Percentiles rank a stretch among this genome's conserved stretches.
Evolutionary conservation across 1,140 invertebrate genomes (phyloP).

Genomic region (Megalonaias nervosa): DNA sequence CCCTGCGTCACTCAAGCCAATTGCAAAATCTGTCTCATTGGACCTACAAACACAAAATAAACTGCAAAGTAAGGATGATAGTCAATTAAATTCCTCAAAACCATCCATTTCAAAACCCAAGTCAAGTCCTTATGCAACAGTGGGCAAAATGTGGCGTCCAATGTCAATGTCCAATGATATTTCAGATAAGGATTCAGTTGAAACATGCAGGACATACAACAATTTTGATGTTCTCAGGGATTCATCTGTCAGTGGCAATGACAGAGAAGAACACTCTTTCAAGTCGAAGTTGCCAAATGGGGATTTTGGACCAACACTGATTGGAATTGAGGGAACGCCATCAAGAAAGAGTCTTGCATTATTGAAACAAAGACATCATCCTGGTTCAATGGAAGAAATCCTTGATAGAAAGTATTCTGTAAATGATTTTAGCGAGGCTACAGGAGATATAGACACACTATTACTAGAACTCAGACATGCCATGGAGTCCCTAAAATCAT

Average conservation of each 20-base stretch:
- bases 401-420: slow-evolving; percentile 50
- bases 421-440: slow-evolving; percentile 50
- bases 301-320: no score
- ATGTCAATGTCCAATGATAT: slow-evolving; percentile 47
- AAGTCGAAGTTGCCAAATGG: neutral
- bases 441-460: slow-evolving; percentile 59
- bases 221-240: slow-evolving; percentile 48
- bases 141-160: slow-evolving; percentile 47
- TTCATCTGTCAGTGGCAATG: slow-evolving; percentile 21
- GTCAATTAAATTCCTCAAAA: slow-evolving; percentile 8
- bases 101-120: slow-evolving; percentile 20
- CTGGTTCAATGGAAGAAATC: slow-evolving; percentile 52
- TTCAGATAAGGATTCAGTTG: slow-evolving; percentile 22
- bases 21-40: no score
- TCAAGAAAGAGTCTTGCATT: slow-evolving; percentile 55
- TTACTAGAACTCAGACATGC: slow-evolving; percentile 59
- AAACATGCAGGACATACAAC: slow-evolving; percentile 36
- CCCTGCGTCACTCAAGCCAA: no score
- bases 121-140: slow-evolving; percentile 44
- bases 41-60: neutral
- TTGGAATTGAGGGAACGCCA: slow-evolving; percentile 16
- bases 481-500: slow-evolving; percentile 56
- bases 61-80: slow-evolving; percentile 31
- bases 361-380: slow-evolving; percentile 47
- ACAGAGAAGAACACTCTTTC: slow-evolving; percentile 3